Conservation (phyloP, 2,888 invertebrate genomes). For the Bhutanitis thaidina region DNA sequence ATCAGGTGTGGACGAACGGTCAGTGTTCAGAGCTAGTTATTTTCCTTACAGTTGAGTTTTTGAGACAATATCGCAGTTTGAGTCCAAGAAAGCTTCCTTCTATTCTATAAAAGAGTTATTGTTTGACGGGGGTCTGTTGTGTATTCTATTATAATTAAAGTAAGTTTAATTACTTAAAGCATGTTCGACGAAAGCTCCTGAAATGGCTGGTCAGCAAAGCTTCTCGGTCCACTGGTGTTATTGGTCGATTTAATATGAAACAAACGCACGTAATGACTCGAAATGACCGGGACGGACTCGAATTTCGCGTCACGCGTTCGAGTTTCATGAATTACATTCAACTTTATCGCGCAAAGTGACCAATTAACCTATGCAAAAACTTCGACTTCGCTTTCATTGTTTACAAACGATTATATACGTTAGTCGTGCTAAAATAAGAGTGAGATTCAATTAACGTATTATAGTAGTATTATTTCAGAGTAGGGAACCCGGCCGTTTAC, state of each 20-base stretch:
- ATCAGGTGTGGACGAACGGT: too few relatives aligned
- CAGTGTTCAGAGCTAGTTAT: too few relatives aligned
- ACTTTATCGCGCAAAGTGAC: slow-evolving; percentile 39
- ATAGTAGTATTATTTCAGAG: background rate
- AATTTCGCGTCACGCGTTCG: slow-evolving; percentile 36
- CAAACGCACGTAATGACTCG: slow-evolving; percentile 10
- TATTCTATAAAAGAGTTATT: too few relatives aligned
- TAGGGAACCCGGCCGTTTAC: background rate
- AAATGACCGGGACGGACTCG: slow-evolving; percentile 21
- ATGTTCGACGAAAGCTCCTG: background rate
- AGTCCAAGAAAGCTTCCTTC: too few relatives aligned
- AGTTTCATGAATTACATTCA: slow-evolving; percentile 38
- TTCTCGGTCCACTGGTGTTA: slow-evolving; percentile 25
- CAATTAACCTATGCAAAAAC: slow-evolving; percentile 39
- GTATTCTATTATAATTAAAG: too few relatives aligned
- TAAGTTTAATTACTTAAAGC: too few relatives aligned
- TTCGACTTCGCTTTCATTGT: slow-evolving; percentile 11
- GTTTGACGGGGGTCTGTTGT: too few relatives aligned
- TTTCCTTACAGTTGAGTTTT: too few relatives aligned
- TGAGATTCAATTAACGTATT: slow-evolving; percentile 3
- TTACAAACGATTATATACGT: slow-evolving; percentile 16
- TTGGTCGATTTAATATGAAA: slow-evolving; percentile 22
- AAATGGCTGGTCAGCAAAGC: slow-evolving; percentile 3
- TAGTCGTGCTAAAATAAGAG: background rate
- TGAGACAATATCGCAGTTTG: too few relatives aligned